Evolutionary conservation across 2,797 vertebrate genomes (phyloP), one percentile per base, ranked within the genome.

Genomic region (Lepus townsendii): DNA sequence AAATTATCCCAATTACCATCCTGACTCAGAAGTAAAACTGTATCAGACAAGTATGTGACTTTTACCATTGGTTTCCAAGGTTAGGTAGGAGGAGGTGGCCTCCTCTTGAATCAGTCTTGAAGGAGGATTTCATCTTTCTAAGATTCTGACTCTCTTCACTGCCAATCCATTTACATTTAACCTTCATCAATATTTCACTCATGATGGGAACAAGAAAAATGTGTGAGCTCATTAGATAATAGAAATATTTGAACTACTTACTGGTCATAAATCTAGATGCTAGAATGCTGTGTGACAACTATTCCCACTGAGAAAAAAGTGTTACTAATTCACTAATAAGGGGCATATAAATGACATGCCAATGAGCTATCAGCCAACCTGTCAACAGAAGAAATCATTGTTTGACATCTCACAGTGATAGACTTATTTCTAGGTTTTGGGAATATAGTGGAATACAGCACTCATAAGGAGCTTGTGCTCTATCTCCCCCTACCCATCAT

Each of bases 201-300:
- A 63, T 10, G 17, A 75, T n/a, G 30, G 30, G 50, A 71, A 20
- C 50, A 79, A 91, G 54, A 86, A 71, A 73, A 86, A 73, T 42
- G 77, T 47, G 24, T 76, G n/a, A 69, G 50, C 20, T 72, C 84
- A 91, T 93, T 71, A 94, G 35, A 88, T 90, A 11, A 52, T 68
- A 73, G 0, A n/a, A 1, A 62, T 24, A 17, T 94, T 72, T 76
- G 50, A 84, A 52, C n/a, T 35, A 8, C 4, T 26, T 35, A 8
- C 1, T 20, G 26, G 19, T 65, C 50, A 88, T 72, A 72, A 35
- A 82, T 85, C 16, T 77, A 57, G 9, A 72, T 20, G 38, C 91
- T 54, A 88, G 27, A 76, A 76, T 42, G 12, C 32, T 77, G 8
- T 75, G 66, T 17, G 32, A 9, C 88, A 90, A 82, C n/a, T 10